phyloP scores from a whole-genome alignment of 2,113 vertebrate species.

The Chloroceryle aenea region DNA sequence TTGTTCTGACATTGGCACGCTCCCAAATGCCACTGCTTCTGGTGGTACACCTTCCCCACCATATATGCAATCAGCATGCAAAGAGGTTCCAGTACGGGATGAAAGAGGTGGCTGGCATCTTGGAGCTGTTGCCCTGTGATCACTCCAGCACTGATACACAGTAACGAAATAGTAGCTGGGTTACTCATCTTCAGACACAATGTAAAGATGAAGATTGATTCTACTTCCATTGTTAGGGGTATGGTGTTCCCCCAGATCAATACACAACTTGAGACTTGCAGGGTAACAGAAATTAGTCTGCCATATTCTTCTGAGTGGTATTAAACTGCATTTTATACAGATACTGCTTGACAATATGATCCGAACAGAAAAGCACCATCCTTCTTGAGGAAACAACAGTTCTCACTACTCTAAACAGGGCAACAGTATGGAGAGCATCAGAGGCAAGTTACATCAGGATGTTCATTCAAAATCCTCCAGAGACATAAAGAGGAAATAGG shows the following conservation, averaged over 20 bases:
- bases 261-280: not conserved
- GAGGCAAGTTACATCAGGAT: not conserved
- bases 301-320: not conserved
- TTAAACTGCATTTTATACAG: not conserved
- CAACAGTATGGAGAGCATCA: not conserved
- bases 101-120: not conserved
- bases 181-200: not conserved
- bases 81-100: not conserved
- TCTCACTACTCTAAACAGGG: not conserved
- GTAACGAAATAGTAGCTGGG: not conserved
- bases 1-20: not conserved
- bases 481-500: slow-evolving; percentile 44
- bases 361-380: not conserved
- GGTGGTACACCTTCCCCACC: not conserved
- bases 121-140: not conserved
- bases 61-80: not conserved
- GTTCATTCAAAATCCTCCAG: slow-evolving; percentile 18
- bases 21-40: not conserved
- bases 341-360: not conserved
- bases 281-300: not conserved
- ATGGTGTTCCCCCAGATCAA: not conserved
- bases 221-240: not conserved
- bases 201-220: not conserved
- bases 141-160: not conserved
- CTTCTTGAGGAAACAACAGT: not conserved